Percentiles rank a stretch among this genome's conserved stretches.
Evolutionary conservation across 2,888 invertebrate genomes (phyloP).

Genomic region (Melanostoma scalare): DNA sequence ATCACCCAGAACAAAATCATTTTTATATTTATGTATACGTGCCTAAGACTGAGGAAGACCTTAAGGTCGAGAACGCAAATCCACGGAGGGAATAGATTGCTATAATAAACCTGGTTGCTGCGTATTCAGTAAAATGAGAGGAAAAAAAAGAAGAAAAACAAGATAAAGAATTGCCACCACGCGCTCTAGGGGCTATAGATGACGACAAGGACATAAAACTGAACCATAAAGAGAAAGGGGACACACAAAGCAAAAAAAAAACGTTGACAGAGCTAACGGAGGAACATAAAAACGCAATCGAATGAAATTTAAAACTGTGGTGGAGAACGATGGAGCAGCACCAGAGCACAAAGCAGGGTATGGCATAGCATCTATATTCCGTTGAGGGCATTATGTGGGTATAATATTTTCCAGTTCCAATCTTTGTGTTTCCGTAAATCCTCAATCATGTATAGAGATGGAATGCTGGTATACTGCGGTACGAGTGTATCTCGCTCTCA

Average conservation of each 20-base stretch:
- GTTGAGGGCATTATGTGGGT: neutral
- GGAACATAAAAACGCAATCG: slow-evolving; percentile 57
- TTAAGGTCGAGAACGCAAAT: slow-evolving; percentile 38
- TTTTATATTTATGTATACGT: neutral
- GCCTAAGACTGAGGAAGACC: neutral
- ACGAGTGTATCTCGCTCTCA: neutral
- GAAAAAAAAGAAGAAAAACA: neutral
- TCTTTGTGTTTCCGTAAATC: slow-evolving; percentile 3
- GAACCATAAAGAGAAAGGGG: slow-evolving; percentile 28
- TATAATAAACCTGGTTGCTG: slow-evolving; percentile 23
- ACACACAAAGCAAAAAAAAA: neutral
- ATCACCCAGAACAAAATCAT: slow-evolving; percentile 27
- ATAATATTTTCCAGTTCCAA: neutral
- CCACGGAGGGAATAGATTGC: slow-evolving; percentile 28
- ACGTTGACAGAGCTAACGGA: neutral
- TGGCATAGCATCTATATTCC: neutral
- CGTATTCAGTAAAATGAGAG: neutral
- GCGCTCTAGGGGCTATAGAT: slow-evolving; percentile 15
- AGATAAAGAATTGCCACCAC: slow-evolving; percentile 7
- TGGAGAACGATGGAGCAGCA: neutral
- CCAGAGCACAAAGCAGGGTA: neutral
- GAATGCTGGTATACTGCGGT: too few species aligned
- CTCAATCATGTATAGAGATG: too few species aligned
- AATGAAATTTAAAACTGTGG: slow-evolving; percentile 52
- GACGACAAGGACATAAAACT: slow-evolving; percentile 41